Percentiles rank a stretch among this genome's conserved stretches.
Evolutionary conservation across 2,113 vertebrate species (phyloP).

Genomic region (Acrocephalus kingi): DNA sequence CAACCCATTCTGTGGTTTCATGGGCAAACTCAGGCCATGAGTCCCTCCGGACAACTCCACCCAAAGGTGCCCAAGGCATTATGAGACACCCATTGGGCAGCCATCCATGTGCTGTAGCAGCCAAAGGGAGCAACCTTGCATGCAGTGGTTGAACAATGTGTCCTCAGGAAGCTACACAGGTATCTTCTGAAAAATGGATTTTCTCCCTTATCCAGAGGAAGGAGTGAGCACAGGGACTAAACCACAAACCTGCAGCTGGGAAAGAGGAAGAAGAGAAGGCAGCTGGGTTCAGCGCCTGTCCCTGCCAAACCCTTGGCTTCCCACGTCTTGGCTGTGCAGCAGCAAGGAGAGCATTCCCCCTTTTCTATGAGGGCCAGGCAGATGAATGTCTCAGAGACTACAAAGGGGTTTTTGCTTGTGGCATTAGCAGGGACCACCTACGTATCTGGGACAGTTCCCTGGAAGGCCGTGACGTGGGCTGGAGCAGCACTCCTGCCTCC

Average conservation of each 20-base stretch:
- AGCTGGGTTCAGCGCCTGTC: neutral
- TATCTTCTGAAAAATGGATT: neutral
- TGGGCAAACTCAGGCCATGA: neutral
- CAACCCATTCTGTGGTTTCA: neutral
- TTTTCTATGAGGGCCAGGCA: neutral
- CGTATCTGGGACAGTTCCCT: neutral
- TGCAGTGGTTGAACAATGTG: neutral
- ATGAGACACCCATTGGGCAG: neutral
- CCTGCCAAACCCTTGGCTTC: neutral
- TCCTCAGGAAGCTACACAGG: neutral
- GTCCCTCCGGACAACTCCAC: neutral
- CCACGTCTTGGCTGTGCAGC: neutral
- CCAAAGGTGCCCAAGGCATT: neutral
- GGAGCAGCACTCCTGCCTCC: neutral
- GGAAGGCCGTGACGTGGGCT: neutral
- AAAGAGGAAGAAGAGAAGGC: neutral
- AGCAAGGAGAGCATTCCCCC: neutral
- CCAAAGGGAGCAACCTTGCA: neutral
- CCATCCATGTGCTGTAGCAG: neutral
- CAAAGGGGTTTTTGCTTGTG: neutral
- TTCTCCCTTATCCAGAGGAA: neutral
- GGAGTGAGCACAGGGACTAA: neutral
- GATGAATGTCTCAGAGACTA: neutral
- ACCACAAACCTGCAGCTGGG: neutral
- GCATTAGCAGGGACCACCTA: slow-evolving; percentile 5